Base-by-base conservation (phyloP, 2,797 vertebrate genomes). In the Acanthis flammea region DNA sequence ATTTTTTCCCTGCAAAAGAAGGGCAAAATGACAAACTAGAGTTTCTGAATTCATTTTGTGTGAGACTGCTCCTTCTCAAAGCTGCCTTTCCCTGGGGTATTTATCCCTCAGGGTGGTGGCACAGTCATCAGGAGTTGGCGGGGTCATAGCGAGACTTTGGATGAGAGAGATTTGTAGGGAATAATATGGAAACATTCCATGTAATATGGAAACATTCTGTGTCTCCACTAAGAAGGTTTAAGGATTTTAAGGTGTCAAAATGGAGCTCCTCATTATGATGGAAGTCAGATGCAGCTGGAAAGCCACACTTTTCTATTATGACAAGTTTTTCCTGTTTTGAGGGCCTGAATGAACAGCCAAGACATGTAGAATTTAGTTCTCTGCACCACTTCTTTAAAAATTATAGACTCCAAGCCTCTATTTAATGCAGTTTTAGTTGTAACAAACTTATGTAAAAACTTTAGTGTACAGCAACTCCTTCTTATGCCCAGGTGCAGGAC, bases 21-120 rank as follows among this genome's bases (percentile, higher is more conserved):
- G 97, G 98, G 98, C 97, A 97, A 97, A 97, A 97, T 97, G 97
- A 98, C 97, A 97, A 98, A 97, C 96, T 80, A 87, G 94, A 97
- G 95, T 96, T 96, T 95, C 96, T 97, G 95, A 95, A 97, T 97
- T 96, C 60, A 95, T 96, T 97, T 96, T 96, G 83, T 94, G 90
- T 9, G 31, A 96, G 95, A 86, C 93, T 81, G 76, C 92, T 96
- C 88, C 92, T 96, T 97, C 97, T 96, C 86, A 96, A 96, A 97
- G 89, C 95, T 80, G 89, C 71, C 61, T 97, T 97, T 93, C 96
- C 11, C 35, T 12, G 6, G 93, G 74, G 68, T 63, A n/a, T 96
- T 96, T 67, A 65, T 97, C 95, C 90, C 91, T 95, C 45, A 24
- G 93, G 95, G 91, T 96, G 91, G 85, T 87, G 90, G 88, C 53